Base-by-base conservation (phyloP, 2,113 vertebrate species). In the Xiphorhynchus elegans region DNA sequence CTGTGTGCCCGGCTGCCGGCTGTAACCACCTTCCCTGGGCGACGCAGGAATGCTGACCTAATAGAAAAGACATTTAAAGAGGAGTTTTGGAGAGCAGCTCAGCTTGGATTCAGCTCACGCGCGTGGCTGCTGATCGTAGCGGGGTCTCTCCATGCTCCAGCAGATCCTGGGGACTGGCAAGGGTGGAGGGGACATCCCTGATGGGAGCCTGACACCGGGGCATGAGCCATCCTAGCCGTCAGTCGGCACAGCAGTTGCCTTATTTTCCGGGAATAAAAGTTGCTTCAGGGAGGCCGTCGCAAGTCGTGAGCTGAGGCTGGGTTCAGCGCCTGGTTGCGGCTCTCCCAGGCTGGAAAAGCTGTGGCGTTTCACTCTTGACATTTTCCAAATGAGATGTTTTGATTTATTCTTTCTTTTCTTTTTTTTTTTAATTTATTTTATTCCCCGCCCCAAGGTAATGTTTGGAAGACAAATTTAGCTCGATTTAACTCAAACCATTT, bases 321-420 rank as follows among this genome's bases (percentile, higher is more conserved):
- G 72, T 92, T 94, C 83, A 76, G 92, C 1, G 33, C 90, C 88
- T 2, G 1, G 85, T 90, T 94, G 79, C 1, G 7, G 88, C 81
- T 94, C 82, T 92, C 83, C 46, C 68, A 37, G 55, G 83, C 93
- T 95, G 96, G 89, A 96, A 93, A 95, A 95, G 95, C 93, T 2
- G 0, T 63, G 84, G 91, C 2, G 8, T 83, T 97, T 88, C 11
- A 1, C 80, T 93, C 88, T 83, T 97, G 90, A 95, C 88, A 95
- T 97, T 97, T 97, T 95, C 90, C 95, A 95, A 95, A 96, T 88
- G 76, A 95, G 88, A 93, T 94, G 95, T 94, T 97, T 96, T 96
- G 96, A 96, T 96, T 96, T 84, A n/a, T 75, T 37, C 28, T 26
- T n/a, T n/a, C 16, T 33, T 55, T 68, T 70, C 69, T 53, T 66